Conservation (phyloP, 2,797 vertebrate genomes). For the Sphenodon punctatus region DNA sequence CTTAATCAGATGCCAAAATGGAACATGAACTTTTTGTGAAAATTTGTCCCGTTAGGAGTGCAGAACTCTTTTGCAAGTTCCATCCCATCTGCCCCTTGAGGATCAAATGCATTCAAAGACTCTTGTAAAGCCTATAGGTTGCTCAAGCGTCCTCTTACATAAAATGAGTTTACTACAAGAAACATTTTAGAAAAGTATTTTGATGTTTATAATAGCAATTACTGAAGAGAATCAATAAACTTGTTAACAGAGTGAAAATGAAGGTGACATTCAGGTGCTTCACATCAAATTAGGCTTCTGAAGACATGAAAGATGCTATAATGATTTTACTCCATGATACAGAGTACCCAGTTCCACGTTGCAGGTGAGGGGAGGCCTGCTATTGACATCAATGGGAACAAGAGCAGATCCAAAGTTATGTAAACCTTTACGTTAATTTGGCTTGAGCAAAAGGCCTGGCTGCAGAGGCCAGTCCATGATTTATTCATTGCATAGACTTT, state of each 20-base stretch:
- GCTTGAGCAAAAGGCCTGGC: neutral
- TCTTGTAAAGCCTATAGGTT: accelerated
- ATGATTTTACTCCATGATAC: too few relatives aligned
- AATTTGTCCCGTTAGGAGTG: accelerated
- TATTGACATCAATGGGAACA: neutral
- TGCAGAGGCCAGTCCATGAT: neutral
- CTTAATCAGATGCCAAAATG: accelerated
- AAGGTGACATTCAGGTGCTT: accelerated
- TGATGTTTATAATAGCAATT: neutral
- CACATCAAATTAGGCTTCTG: accelerated
- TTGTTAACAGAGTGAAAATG: accelerated
- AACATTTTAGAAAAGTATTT: neutral
- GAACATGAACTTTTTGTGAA: neutral
- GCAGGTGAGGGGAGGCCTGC: too few relatives aligned
- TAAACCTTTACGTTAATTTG: accelerated
- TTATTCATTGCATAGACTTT: neutral
- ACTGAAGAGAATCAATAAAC: neutral
- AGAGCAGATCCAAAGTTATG: neutral
- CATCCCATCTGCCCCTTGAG: neutral
- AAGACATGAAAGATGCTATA: neutral
- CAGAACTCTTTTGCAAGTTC: neutral
- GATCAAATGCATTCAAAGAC: accelerated
- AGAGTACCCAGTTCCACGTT: too few relatives aligned
- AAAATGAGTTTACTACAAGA: neutral
- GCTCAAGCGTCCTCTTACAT: neutral